Base-by-base conservation (phyloP, 2,888 invertebrate species). In the Abrostola triplasia region DNA sequence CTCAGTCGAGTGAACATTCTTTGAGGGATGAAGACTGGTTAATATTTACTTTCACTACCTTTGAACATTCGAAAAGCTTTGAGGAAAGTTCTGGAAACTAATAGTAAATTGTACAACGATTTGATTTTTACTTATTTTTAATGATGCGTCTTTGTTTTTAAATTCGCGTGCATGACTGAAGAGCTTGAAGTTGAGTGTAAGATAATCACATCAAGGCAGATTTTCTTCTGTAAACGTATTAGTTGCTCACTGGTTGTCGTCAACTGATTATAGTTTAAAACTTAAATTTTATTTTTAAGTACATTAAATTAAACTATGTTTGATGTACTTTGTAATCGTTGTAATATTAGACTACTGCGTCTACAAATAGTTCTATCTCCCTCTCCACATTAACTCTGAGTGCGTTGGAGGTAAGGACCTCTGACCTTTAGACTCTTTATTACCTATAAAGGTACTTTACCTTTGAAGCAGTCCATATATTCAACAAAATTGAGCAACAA, bases 401-500 rank as follows among this genome's bases (percentile, higher is more conserved):
- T 24, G 24, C 24, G 24, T 2, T 24, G 24, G 24, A 24, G 24
- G 24, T 24, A 24, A 24, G 6, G n/a, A n/a, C 10, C 5, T 41
- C 41, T n/a, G 11, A 11, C 11, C 41, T 6, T 41, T 6, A 6
- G 6, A 11, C 6, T 41, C 11, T 53, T 47, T 6, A 5, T 35
- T 53, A 24, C 24, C 41, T 35, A 40, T 24, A 24, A 38, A 13
- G n/a, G 40, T n/a, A 52, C 38, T 52, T 5, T 36, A 24, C 24
- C 24, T 24, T 24, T 24, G 24, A 6, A 6, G 7, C 41, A 7
- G 11, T 37, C n/a, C 12, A 24, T 12, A n/a, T 8, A 42, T 35
- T 13, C 13, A 52, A 51, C 10, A 24, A 41, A 41, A 68, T 49
- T 6, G 42, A 54, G 36, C 44, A 48, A 44, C 50, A 62, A 53